Conservation (phyloP, 2,797 vertebrate genomes). For the Onychomys leucogaster region DNA sequence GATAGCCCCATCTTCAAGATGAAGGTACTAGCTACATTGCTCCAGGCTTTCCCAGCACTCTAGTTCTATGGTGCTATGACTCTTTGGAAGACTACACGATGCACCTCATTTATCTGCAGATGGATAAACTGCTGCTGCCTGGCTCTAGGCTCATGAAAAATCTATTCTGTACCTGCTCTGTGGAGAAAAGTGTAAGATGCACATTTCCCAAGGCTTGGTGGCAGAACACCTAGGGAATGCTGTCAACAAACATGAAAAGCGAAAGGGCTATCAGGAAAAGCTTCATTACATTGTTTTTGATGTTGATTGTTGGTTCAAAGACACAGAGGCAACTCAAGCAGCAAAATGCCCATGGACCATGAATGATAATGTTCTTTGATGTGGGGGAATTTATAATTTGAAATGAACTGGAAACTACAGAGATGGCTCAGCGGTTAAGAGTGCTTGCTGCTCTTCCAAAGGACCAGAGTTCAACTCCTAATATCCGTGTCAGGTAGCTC, state of each 20-base stretch:
- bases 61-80: not conserved
- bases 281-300: not conserved
- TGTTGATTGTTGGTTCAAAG: not conserved
- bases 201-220: not conserved
- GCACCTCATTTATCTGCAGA: not conserved
- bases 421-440: not conserved
- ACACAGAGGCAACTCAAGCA: constrained; percentile 9
- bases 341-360: not conserved
- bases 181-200: not conserved
- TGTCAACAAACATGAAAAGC: constrained; percentile 47
- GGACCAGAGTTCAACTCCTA: not conserved
- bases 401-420: not conserved
- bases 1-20: not conserved
- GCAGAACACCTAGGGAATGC: not conserved
- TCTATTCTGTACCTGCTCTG: not conserved
- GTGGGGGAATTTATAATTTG: not conserved
- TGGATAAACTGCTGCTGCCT: constrained; percentile 6
- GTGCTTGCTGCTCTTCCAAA: not conserved
- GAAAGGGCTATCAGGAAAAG: constrained; percentile 9
- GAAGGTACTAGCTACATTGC: not conserved
- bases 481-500: not conserved
- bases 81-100: constrained; percentile 12
- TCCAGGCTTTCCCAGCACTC: not conserved
- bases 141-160: constrained; percentile 2
- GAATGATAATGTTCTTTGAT: not conserved